These are phyloP conservation scores for Ondatra zibethicus DNA, from an alignment of 2,113 vertebrate species.

Conservation along the genomic window DNA sequence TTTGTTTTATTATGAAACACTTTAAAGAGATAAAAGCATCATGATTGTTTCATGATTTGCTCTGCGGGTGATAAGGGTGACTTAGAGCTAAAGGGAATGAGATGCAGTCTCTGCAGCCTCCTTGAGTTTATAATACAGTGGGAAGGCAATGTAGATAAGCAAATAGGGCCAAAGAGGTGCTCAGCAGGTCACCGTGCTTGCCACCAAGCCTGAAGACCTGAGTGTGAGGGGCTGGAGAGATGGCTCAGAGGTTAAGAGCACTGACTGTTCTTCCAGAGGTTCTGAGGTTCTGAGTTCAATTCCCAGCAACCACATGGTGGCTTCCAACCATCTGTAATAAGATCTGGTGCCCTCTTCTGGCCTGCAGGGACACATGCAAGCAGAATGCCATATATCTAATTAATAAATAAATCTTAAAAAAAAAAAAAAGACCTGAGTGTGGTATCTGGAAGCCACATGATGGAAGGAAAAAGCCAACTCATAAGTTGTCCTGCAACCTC, in stretches of 20 bases:
- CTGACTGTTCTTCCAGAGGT: no score
- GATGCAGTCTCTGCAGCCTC: neutral
- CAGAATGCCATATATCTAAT: no score
- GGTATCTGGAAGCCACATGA: neutral
- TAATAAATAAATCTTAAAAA: no score
- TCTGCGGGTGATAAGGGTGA: neutral
- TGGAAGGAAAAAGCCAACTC: neutral
- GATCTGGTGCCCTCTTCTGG: no score
- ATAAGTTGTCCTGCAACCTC: neutral
- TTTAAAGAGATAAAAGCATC: neutral
- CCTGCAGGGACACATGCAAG: no score
- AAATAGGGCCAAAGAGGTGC: neutral
- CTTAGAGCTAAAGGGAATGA: neutral
- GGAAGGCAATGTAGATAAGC: neutral
- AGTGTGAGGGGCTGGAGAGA: no score
- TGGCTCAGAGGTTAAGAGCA: no score
- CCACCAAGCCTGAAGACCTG: neutral
- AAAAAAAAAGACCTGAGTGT: neutral
- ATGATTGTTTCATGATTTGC: neutral
- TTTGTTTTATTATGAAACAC: neutral
- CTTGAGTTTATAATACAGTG: neutral
- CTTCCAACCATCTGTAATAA: no score
- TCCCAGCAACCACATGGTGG: no score
- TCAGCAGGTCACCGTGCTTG: neutral
- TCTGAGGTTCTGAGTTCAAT: no score